Percentiles rank a stretch among this genome's conserved stretches.
Evolutionary conservation across 2,888 invertebrate species (phyloP).

Genomic region (Brenthis daphne): DNA sequence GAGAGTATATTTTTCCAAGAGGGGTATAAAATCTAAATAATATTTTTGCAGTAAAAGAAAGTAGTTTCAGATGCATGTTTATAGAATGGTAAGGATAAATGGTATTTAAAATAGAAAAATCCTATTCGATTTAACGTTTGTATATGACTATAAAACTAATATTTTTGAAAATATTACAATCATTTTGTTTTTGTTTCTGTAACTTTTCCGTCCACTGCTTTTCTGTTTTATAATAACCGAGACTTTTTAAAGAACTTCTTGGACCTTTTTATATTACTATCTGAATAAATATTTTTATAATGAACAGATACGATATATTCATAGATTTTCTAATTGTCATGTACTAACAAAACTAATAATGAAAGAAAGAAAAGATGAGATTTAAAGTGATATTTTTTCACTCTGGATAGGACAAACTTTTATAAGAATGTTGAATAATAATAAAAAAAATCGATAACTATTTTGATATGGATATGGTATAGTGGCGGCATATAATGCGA

Average conservation of each 20-base stretch:
- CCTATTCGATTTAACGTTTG: not conserved
- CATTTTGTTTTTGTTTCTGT: not conserved
- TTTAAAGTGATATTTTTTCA: not conserved
- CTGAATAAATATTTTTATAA: not conserved
- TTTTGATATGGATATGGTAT: constrained; percentile 8
- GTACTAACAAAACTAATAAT: not conserved
- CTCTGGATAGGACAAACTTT: not conserved
- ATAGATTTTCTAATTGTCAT: not conserved
- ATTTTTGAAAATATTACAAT: too few species aligned
- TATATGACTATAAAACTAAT: not conserved
- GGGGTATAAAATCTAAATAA: not conserved
- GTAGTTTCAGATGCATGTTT: not conserved
- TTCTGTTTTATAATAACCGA: not conserved
- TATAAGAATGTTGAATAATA: constrained; percentile 6
- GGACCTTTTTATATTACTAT: not conserved
- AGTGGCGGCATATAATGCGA: not conserved
- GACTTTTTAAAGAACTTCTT: not conserved
- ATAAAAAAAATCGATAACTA: not conserved
- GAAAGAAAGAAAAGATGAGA: not conserved
- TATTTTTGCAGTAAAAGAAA: not conserved
- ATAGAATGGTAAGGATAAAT: not conserved
- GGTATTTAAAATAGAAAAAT: not conserved
- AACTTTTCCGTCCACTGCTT: constrained; percentile 9
- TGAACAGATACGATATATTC: not conserved
- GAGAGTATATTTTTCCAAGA: constrained; percentile 13